These are phyloP conservation scores for Cyanoramphus novaezelandiae DNA, from an alignment of 2,113 vertebrate genomes.

Conservation along the genomic window DNA sequence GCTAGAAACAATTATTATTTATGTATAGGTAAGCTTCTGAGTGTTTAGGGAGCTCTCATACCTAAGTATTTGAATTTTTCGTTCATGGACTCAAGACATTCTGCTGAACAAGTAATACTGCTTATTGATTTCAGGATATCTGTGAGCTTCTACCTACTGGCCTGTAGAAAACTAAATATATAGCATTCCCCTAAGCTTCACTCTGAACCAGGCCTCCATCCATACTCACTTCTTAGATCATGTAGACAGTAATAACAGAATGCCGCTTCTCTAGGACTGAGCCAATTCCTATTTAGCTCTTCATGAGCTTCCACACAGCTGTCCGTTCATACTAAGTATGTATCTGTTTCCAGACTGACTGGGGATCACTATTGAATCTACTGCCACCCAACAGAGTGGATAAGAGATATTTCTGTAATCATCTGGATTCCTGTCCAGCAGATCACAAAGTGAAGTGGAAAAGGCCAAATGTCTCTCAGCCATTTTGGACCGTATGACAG, in stretches of 20 bases:
- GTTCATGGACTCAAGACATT: background rate
- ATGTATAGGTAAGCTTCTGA: background rate
- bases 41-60: background rate
- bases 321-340: fast-evolving
- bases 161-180: background rate
- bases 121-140: background rate
- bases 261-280: background rate
- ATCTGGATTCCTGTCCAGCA: background rate
- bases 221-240: background rate
- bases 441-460: background rate
- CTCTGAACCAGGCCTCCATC: background rate
- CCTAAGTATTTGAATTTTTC: background rate
- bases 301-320: background rate
- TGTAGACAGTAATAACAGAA: background rate
- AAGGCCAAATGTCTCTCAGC: background rate
- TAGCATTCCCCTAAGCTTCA: background rate
- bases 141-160: background rate
- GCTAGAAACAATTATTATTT: background rate
- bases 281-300: background rate
- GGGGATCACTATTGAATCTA: background rate
- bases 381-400: background rate
- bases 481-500: background rate
- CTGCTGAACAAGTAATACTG: background rate
- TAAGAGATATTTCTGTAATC: background rate
- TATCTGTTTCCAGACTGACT: background rate